Evolutionary conservation across 1,140 invertebrate species (phyloP).

Genomic region (Antheraea pernyi): DNA sequence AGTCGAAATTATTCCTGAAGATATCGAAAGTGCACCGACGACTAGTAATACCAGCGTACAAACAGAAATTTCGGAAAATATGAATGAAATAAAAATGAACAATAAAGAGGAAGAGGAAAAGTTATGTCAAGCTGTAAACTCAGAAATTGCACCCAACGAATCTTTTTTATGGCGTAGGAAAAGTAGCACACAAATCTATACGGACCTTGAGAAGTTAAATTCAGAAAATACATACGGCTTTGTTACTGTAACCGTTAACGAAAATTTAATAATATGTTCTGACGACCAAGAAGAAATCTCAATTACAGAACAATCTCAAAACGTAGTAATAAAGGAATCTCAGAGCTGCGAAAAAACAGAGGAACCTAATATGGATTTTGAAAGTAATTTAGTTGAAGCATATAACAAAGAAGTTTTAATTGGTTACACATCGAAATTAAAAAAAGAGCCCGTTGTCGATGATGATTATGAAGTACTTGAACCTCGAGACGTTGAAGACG

Average conservation of each 20-base stretch:
- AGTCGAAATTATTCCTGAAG: slow-evolving; percentile 73
- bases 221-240: slow-evolving; percentile 60
- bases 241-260: slow-evolving; percentile 51
- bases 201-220: slow-evolving; percentile 55
- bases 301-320: slow-evolving; percentile 45
- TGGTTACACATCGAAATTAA: slow-evolving; percentile 56
- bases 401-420: slow-evolving; percentile 67
- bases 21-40: slow-evolving; percentile 36
- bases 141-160: slow-evolving; percentile 70
- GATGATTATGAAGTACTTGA: slow-evolving; percentile 74
- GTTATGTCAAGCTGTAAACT: slow-evolving; percentile 51
- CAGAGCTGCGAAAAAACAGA: slow-evolving; percentile 20
- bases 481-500: slow-evolving; percentile 51
- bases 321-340: slow-evolving; percentile 29
- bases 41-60: slow-evolving; percentile 11
- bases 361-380: slow-evolving; percentile 59
- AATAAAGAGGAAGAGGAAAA: slow-evolving; percentile 39
- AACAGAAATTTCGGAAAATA: slow-evolving; percentile 10
- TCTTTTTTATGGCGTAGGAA: slow-evolving; percentile 76
- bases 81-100: slow-evolving; percentile 6
- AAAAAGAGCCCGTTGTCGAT: slow-evolving; percentile 49
- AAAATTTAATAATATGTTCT: slow-evolving; percentile 31
- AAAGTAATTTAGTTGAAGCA: slow-evolving; percentile 73
- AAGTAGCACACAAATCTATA: slow-evolving; percentile 60
- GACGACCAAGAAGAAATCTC: slow-evolving; percentile 41